Evolutionary conservation across 2,888 invertebrate species (phyloP).

Genomic region (Leptinotarsa rubiginosa): DNA sequence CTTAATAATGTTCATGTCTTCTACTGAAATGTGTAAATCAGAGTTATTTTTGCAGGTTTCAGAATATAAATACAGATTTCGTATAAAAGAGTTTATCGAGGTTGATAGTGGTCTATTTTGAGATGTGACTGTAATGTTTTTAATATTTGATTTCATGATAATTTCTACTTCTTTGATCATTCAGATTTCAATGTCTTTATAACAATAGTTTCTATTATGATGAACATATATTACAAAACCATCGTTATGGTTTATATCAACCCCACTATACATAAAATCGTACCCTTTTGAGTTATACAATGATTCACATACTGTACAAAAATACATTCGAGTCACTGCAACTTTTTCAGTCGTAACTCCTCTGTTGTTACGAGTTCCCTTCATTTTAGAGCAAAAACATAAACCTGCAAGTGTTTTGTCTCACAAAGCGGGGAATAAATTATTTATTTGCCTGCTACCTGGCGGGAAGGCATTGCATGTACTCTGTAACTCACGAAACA

Average conservation of each 20-base stretch:
- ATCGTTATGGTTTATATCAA: background rate
- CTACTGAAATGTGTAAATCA: no score
- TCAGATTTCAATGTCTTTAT: background rate
- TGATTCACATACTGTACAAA: no score
- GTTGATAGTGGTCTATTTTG: background rate
- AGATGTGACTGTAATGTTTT: background rate
- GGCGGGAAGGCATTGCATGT: constrained; percentile 6
- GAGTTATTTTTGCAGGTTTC: no score
- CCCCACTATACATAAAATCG: no score
- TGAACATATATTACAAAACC: background rate
- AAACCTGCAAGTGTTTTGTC: constrained; percentile 26
- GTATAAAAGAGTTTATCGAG: background rate
- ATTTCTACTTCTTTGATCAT: background rate
- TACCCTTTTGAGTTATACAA: no score
- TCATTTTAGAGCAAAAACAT: background rate
- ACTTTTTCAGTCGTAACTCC: no score
- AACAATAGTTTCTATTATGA: background rate
- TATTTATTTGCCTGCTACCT: constrained; percentile 21
- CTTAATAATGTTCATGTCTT: no score
- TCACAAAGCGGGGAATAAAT: constrained; percentile 29
- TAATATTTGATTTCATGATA: background rate
- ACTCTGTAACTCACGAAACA: constrained; percentile 8
- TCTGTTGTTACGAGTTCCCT: no score
- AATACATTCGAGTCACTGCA: no score
- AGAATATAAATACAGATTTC: background rate